A percentile compares a stretch with the other conserved stretches of the same genome.
phyloP scores from a whole-genome alignment of 64 coral and sea anemone species.

The Montipora foliosa region DNA sequence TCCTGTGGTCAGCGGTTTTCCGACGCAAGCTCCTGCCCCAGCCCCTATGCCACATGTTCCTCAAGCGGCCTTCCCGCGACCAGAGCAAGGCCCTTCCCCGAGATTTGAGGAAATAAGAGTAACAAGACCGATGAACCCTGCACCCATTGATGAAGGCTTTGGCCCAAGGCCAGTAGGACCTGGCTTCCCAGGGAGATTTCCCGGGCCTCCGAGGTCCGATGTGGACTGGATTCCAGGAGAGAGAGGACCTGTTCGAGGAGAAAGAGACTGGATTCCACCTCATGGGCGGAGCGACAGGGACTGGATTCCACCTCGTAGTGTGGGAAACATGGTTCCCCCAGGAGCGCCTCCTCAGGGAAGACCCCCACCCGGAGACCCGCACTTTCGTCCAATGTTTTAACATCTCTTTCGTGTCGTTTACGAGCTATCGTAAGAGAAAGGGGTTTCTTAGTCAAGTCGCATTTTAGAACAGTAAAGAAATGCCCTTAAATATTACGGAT shows the following conservation, averaged over 20 bases:
- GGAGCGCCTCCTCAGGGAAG: slow-evolving; percentile 77
- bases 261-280: slow-evolving; percentile 88
- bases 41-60: slow-evolving; percentile 77
- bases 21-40: slow-evolving; percentile 73
- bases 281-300: slow-evolving; percentile 82
- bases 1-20: slow-evolving; percentile 87
- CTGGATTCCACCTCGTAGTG: slow-evolving; percentile 81
- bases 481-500: too few species aligned
- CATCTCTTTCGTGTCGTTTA: not conserved
- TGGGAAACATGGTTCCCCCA: slow-evolving; percentile 82
- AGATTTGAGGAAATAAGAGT: slow-evolving; percentile 81
- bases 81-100: slow-evolving; percentile 82
- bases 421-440: not conserved
- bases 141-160: slow-evolving; percentile 73
- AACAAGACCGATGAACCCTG: slow-evolving; percentile 67
- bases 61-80: slow-evolving; percentile 72
- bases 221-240: slow-evolving; percentile 91
- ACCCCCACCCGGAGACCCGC: slow-evolving; percentile 84
- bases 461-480: too few species aligned
- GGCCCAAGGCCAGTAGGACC: slow-evolving; percentile 67
- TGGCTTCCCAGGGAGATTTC: slow-evolving; percentile 74
- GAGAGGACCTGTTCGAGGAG: slow-evolving; percentile 77
- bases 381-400: slow-evolving; percentile 89
- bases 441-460: too few species aligned
- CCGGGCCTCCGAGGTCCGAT: slow-evolving; percentile 81